These are phyloP conservation scores for Porites rus DNA, from an alignment of 92 coral and sea anemone species.

Conservation along the genomic window DNA sequence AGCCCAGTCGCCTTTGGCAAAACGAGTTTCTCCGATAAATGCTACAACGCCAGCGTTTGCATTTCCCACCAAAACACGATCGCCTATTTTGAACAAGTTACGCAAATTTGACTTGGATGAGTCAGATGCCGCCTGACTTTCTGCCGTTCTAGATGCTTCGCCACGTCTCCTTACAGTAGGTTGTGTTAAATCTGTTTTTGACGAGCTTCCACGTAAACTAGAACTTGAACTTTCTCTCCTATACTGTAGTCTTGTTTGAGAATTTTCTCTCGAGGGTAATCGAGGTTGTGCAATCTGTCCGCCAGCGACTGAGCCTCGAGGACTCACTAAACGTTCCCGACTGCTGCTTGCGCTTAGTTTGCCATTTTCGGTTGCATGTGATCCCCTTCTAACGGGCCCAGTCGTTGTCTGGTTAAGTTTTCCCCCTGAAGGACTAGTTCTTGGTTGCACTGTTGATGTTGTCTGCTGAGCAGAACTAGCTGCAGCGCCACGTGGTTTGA, in stretches of 20 bases:
- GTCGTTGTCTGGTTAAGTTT: conserved; percentile 42
- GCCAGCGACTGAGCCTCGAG: conserved; percentile 76
- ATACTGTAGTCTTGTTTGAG: conserved; percentile 71
- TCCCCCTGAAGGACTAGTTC: conserved; percentile 49
- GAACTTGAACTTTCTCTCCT: conserved; percentile 89
- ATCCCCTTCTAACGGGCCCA: conserved; percentile 68
- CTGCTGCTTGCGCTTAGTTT: conserved; percentile 20
- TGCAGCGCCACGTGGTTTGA: conserved; percentile 78
- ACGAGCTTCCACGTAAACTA: conserved; percentile 74
- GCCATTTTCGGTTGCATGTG: conserved; percentile 23
- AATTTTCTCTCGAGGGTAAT: conserved; percentile 78
- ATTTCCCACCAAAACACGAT: conserved; percentile 94
- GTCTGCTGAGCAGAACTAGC: conserved; percentile 57
- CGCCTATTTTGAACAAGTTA: conserved; percentile 85
- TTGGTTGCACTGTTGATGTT: conserved; percentile 59
- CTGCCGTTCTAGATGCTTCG: conserved; percentile 47
- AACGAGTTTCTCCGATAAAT: conserved; percentile 93
- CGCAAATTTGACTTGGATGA: conserved; percentile 67
- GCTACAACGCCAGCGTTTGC: conserved; percentile 94
- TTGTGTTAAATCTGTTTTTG: conserved; percentile 62
- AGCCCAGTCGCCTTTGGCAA: conserved; percentile 99
- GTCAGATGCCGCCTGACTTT: conserved; percentile 52
- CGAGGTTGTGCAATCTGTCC: conserved; percentile 66
- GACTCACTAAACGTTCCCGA: conserved; percentile 64
- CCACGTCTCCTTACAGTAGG: conserved; percentile 69